Percentiles rank a stretch among this genome's conserved stretches.
Conservation (phyloP, 2,888 invertebrate genomes). For the Cephus rjabovi region DNA sequence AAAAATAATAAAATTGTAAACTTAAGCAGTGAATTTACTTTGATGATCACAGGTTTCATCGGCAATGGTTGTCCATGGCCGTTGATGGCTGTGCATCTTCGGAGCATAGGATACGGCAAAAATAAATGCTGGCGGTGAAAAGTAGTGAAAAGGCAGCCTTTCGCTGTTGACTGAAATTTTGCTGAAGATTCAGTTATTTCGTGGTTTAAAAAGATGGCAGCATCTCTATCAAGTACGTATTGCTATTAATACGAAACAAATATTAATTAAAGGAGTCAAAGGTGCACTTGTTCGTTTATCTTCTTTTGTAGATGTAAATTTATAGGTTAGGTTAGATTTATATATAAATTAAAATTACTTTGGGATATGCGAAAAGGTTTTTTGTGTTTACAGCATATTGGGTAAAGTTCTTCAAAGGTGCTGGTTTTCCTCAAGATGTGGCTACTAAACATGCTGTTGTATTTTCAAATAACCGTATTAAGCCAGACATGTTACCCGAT, state of each 20-base stretch:
- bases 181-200: not conserved
- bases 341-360: not conserved
- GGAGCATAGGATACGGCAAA: not conserved
- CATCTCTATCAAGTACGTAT: slow-evolving; percentile 46
- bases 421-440: slow-evolving; percentile 84
- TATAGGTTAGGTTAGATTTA: not conserved
- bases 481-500: slow-evolving; percentile 86
- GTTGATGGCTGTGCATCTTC: not conserved
- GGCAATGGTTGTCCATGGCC: not conserved
- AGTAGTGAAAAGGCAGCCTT: not conserved
- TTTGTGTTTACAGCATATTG: slow-evolving; percentile 73
- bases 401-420: slow-evolving; percentile 88
- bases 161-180: not conserved
- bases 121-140: not conserved
- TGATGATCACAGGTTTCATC: not conserved
- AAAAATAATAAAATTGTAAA: not conserved
- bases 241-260: not conserved
- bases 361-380: not conserved
- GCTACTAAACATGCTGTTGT: slow-evolving; percentile 87
- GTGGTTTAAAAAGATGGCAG: slow-evolving; percentile 41
- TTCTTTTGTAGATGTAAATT: slow-evolving; percentile 9
- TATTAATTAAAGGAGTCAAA: not conserved
- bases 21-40: not conserved
- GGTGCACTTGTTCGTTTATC: not conserved
- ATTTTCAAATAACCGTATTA: slow-evolving; percentile 88